Evolutionary conservation across 2,797 vertebrate species (phyloP), one percentile per base, ranked within the genome.

Genomic region (Phrynocephalus forsythii): DNA sequence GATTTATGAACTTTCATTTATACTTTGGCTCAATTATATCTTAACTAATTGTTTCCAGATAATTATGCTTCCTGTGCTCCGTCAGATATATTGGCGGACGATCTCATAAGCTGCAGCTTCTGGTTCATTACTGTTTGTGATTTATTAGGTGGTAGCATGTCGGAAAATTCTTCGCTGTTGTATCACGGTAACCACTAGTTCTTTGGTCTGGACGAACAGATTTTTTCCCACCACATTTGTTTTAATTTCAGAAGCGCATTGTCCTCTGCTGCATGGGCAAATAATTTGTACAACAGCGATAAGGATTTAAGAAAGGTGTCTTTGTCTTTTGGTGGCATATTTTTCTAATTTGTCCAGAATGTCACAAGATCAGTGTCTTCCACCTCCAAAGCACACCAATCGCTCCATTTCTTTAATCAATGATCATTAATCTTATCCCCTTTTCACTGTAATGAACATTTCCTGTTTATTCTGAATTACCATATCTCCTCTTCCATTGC

Each of bases 241-340:
- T 82, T 95, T 89, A 93, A 92, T 67, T 90, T 94, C 84, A 89
- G 67, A 89, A 87, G 89, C 89, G 69, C 0, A 0, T 89, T 94
- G 90, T 91, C 86, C 91, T 93, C 80, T 3, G 38, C 88, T 93
- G 82, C 92, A 44, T 75, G 63, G 28, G 30, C 92, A 95, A 93
- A 88, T 92, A 83, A 88, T 69, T 69, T 81, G 67, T 60, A 88
- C 13, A 30, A 77, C 60, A 81, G 6, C 56, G 73, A 18, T 92
- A 67, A 90, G 80, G 91, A 94, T 88, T 88, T 83, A 83, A 87
- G 91, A 85, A 82, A 72, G 4, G 3, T 71, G 0, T 0, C 44
- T 80, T 89, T 86, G 67, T 71, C 52, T 84, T 92, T 90, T 30
- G 91, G 82, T 93, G 71, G 67, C 63, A 15, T 7, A 88, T 92